Conservation (phyloP, 2,113 vertebrate genomes). For the Apteryx owenii region DNA sequence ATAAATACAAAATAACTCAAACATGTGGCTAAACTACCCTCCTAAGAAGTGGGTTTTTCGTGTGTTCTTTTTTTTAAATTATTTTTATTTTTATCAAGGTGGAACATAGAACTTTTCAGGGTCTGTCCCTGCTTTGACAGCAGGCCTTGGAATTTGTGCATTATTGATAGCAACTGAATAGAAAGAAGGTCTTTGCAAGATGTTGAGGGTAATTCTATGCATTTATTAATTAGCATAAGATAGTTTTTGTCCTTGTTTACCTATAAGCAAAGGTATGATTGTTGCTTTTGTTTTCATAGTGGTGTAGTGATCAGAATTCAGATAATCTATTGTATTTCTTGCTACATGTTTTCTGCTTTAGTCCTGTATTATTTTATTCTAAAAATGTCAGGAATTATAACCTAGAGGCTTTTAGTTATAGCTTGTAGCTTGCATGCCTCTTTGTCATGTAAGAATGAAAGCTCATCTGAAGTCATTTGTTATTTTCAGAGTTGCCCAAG, state of each 20-base stretch:
- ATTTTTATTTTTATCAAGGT: background rate
- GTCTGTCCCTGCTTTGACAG: background rate
- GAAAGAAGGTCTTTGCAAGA: background rate
- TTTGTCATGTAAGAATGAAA: background rate
- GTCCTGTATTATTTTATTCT: background rate
- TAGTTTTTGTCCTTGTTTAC: background rate
- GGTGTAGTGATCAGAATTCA: background rate
- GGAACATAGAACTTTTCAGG: background rate
- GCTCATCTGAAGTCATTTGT: background rate
- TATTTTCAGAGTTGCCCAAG: background rate
- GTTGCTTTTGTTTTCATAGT: background rate
- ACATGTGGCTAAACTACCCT: background rate
- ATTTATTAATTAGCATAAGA: background rate
- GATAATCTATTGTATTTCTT: background rate
- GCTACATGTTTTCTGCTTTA: background rate
- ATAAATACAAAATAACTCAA: background rate
- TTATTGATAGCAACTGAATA: background rate
- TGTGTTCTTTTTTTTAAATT: background rate
- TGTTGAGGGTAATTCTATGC: background rate
- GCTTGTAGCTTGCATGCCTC: background rate
- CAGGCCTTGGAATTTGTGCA: background rate
- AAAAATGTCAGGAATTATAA: conserved; percentile 51
- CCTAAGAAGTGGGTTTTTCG: too few relatives aligned
- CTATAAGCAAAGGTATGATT: background rate
- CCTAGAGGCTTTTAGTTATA: conserved; percentile 2